Evolutionary conservation across 2,888 invertebrate genomes (phyloP).

Genomic region (Octodonta nipae): DNA sequence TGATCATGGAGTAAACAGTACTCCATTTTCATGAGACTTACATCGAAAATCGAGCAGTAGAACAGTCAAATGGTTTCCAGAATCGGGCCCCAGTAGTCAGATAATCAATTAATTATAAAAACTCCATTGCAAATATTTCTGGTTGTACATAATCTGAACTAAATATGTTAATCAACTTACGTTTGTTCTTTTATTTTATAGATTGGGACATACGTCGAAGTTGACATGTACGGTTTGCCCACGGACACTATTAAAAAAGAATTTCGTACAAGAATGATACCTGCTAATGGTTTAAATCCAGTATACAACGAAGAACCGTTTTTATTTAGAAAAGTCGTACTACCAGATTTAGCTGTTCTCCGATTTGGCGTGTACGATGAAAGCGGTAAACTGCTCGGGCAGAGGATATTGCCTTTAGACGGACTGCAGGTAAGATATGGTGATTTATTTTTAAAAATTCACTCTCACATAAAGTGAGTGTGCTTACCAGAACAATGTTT

Average conservation of each 20-base stretch:
- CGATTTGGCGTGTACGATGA: slow-evolving; percentile 98
- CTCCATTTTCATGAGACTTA: too few relatives aligned
- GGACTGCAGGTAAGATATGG: slow-evolving; percentile 51
- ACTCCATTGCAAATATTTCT: too few relatives aligned
- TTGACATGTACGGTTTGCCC: slow-evolving; percentile 93
- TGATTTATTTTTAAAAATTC: too few relatives aligned
- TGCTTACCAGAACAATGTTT: too few relatives aligned
- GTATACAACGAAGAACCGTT: slow-evolving; percentile 98
- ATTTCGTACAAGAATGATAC: slow-evolving; percentile 90
- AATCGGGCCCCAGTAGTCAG: too few relatives aligned
- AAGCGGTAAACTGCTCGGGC: slow-evolving; percentile 80
- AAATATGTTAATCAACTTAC: too few relatives aligned
- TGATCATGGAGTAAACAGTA: too few relatives aligned
- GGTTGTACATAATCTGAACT: too few relatives aligned
- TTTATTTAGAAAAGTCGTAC: slow-evolving; percentile 93
- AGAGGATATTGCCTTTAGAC: slow-evolving; percentile 92
- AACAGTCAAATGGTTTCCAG: too few relatives aligned
- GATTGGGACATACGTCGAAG: slow-evolving; percentile 92
- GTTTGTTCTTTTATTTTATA: slow-evolving; percentile 14
- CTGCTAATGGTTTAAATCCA: slow-evolving; percentile 95
- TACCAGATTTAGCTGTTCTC: slow-evolving; percentile 93
- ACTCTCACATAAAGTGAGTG: too few relatives aligned
- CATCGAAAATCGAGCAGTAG: too few relatives aligned
- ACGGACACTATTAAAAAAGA: slow-evolving; percentile 98
- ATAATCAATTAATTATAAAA: too few relatives aligned